Evolutionary conservation across 2,113 vertebrate species (phyloP), one percentile per base, ranked within the genome.

Genomic region (Brachirus orientalis): DNA sequence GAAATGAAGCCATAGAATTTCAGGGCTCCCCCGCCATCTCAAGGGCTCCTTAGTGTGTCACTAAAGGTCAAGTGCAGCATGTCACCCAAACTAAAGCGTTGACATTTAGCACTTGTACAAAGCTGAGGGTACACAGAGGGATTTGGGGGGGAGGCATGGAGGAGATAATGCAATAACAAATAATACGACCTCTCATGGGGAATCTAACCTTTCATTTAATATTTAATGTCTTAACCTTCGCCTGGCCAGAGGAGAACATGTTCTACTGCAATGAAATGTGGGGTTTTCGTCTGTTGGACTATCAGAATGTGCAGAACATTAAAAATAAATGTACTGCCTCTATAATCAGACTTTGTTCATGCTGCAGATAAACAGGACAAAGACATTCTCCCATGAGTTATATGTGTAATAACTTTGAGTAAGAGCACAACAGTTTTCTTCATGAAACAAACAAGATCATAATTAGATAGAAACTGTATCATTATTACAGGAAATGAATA

Each of bases 21-120:
- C 38, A 43, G 37, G 13, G 51, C 45, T 68, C 59, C 14, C 46
- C 37, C 18, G 44, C 41, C 65, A 56, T 78, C 63, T 71, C 45
- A 71, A 61, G 72, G 59, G 55, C 55, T 70, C 41, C 57, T 57
- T 72, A 64, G 71, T 43, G 44, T 60, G 65, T 86, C 84, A 80
- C 60, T 60, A 65, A 19, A 83, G 84, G 77, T 70, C 80, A 90
- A 83, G 68, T 82, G 77, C 64, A 83, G 72, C 64, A 74, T 72
- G 72, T 85, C 79, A 82, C 70, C 75, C 69, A 76, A 77, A 82
- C 55, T 44, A 52, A 59, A 83, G 33, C 7, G 4, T 16, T 81
- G 65, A 80, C 79, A 83, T 84, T 88, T 86, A 72, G 67, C 11
- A 11, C 54, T 59, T 67, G 44, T 43, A 47, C 41, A 44, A 19